Evolutionary conservation across 2,888 invertebrate genomes (phyloP).

Genomic region (Oithona nana): DNA sequence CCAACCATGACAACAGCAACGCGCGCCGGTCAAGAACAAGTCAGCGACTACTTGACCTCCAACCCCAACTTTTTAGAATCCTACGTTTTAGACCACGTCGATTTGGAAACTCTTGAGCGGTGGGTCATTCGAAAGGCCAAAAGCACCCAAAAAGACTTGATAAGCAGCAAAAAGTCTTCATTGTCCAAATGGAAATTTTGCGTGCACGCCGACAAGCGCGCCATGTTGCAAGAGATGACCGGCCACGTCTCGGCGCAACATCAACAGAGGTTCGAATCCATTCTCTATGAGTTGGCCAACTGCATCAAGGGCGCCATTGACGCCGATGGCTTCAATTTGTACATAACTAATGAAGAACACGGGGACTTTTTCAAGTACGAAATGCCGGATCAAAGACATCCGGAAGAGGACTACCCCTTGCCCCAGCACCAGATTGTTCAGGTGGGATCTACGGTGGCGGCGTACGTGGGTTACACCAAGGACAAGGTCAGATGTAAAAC

Average conservation of each 20-base stretch:
- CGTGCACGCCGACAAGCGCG: constrained; percentile 43
- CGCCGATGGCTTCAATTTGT: constrained; percentile 45
- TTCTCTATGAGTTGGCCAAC: constrained; percentile 44
- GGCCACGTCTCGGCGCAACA: constrained; percentile 35
- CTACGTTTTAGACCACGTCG: constrained; percentile 41
- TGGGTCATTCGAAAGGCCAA: constrained; percentile 38
- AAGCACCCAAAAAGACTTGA: not conserved
- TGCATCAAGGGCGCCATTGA: constrained; percentile 44
- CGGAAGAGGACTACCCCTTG: not conserved
- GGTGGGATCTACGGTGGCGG: constrained; percentile 26
- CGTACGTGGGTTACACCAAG: constrained; percentile 27
- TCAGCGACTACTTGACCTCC: constrained; percentile 36
- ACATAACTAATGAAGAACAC: constrained; percentile 33
- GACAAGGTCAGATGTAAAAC: constrained; percentile 23
- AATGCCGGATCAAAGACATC: not conserved
- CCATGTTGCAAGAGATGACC: constrained; percentile 42
- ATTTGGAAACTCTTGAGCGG: constrained; percentile 41
- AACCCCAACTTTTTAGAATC: constrained; percentile 45
- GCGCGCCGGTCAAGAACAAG: constrained; percentile 21
- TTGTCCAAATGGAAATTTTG: constrained; percentile 30
- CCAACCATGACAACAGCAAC: too few relatives aligned
- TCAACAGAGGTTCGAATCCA: too few relatives aligned
- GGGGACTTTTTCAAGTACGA: constrained; percentile 18
- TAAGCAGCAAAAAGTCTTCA: not conserved
- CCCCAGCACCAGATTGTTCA: constrained; percentile 8